Percentiles rank a stretch among this genome's conserved stretches.
phyloP scores from a whole-genome alignment of 2,113 vertebrate genomes.

The Scytalopus superciliaris region DNA sequence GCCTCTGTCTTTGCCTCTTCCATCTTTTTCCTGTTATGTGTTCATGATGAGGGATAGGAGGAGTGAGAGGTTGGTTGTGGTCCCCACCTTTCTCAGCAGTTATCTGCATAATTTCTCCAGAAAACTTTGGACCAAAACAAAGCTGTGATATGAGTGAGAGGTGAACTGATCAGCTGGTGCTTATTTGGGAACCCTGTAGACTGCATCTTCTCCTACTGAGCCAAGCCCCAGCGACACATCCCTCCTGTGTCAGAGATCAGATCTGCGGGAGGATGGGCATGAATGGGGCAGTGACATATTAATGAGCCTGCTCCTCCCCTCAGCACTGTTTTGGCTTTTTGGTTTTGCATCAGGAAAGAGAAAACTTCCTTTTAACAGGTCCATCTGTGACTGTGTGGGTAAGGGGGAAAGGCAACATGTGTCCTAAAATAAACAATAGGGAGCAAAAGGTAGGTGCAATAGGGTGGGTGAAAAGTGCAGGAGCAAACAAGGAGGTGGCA shows the following conservation, averaged over 20 bases:
- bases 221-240: neutral
- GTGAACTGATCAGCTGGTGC: neutral
- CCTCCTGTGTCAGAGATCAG: neutral
- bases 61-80: neutral
- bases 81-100: neutral
- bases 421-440: neutral
- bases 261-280: neutral
- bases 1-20: neutral
- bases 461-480: neutral
- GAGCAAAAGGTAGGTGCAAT: neutral
- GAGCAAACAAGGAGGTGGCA: neutral
- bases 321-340: neutral
- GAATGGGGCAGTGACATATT: neutral
- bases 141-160: neutral
- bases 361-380: neutral
- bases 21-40: accelerated
- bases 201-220: neutral
- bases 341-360: neutral
- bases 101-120: neutral
- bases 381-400: neutral
- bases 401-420: neutral
- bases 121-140: neutral
- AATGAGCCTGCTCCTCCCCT: neutral
- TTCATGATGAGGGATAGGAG: neutral
- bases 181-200: neutral